These are phyloP conservation scores for Julus scandinavius DNA, from an alignment of 2,888 invertebrate species.

Conservation along the genomic window DNA sequence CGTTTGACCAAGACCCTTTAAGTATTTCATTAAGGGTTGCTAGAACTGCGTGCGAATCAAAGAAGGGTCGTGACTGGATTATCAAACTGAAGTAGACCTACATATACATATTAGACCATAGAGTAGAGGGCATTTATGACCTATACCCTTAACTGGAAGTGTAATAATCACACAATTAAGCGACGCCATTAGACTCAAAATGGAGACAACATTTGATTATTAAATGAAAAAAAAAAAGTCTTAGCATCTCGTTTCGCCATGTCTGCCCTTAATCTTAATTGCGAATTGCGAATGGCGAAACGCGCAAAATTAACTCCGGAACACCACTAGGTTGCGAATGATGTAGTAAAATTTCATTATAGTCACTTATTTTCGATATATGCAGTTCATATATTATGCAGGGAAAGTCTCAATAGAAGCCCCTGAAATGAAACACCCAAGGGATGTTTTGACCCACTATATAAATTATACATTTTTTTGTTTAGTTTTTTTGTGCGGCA, in stretches of 20 bases:
- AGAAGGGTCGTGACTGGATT: background rate
- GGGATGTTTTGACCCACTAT: background rate
- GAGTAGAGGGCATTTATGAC: background rate
- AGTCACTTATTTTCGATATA: background rate
- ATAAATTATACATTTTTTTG: background rate
- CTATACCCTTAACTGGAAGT: background rate
- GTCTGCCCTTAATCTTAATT: background rate
- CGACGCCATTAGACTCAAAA: background rate
- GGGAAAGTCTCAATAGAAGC: background rate
- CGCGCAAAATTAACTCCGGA: background rate
- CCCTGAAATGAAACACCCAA: background rate
- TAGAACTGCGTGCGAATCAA: conserved; percentile 20
- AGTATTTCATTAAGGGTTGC: conserved; percentile 11
- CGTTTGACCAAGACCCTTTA: background rate
- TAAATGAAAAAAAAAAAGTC: conserved; percentile 15
- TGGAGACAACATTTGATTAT: conserved; percentile 18
- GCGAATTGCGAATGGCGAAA: background rate
- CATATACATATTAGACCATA: background rate
- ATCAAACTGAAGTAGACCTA: background rate
- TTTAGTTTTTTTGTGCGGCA: background rate
- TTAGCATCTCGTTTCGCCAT: background rate
- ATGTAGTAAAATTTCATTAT: conserved; percentile 2
- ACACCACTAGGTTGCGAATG: background rate
- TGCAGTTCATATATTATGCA: background rate
- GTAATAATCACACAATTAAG: background rate